These are phyloP conservation scores for Philhelius pedissequus DNA, from an alignment of 2,888 invertebrate species.

Conservation along the genomic window DNA sequence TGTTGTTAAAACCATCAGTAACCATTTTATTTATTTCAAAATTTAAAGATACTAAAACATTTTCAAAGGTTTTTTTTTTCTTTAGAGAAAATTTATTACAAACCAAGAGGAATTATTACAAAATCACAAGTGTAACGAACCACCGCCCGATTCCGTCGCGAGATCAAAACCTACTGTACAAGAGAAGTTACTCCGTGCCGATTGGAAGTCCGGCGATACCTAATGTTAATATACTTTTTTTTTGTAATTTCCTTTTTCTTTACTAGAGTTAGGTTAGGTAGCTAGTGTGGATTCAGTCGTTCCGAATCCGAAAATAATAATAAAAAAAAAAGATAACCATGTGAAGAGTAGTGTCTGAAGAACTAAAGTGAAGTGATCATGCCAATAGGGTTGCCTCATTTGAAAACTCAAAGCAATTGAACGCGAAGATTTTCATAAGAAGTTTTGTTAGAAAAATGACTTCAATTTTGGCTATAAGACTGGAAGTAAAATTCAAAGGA, in stretches of 20 bases:
- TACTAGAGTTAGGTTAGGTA: constrained; percentile 30
- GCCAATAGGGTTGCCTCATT: constrained; percentile 30
- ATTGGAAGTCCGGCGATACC: constrained; percentile 63
- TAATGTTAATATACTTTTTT: constrained; percentile 47
- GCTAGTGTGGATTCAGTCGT: constrained; percentile 26
- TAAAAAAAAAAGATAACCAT: constrained; percentile 5
- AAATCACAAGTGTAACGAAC: constrained; percentile 50
- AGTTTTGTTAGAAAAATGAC: too few species aligned
- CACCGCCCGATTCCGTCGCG: constrained; percentile 58
- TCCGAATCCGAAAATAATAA: constrained; percentile 11
- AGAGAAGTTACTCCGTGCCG: constrained; percentile 47
- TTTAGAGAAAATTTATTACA: neutral
- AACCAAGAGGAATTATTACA: constrained; percentile 42
- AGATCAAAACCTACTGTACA: constrained; percentile 66
- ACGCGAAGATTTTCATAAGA: too few species aligned
- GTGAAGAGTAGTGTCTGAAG: neutral
- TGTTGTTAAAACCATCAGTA: neutral
- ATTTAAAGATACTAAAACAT: neutral
- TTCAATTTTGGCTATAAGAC: too few species aligned
- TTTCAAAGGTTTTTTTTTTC: neutral
- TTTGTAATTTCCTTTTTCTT: constrained; percentile 6
- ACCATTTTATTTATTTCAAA: neutral
- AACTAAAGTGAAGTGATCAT: constrained; percentile 8
- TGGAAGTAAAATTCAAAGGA: too few species aligned
- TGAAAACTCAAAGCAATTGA: too few species aligned